Base-by-base conservation (phyloP, 2,888 invertebrate species). In the Lasioglossum calceatum region DNA sequence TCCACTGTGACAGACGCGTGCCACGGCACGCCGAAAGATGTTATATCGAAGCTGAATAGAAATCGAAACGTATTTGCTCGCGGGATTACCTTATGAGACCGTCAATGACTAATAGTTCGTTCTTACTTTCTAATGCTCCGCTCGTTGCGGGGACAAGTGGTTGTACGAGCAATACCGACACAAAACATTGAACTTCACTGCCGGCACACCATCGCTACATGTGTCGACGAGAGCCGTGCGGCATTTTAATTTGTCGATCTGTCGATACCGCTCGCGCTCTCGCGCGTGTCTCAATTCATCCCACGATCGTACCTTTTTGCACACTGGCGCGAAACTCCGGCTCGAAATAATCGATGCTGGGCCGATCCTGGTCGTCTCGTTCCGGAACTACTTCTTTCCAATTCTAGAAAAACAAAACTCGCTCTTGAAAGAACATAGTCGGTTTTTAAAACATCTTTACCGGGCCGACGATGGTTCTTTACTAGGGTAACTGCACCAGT, bases 191-290 rank as follows among this genome's bases (percentile, higher is more conserved):
- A 86, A 87, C 82, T 87, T 87, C 86, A 58, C 58, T 47, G 79
- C 36, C 50, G 67, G 0, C 27, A 70, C 79, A 73, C 61, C 73
- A 77, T 86, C 82, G 79, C 70, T 78, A 85, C 86, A 75, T 77
- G 86, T 81, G 61, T 70, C 81, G 39, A 27, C 70, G 70, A 19
- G 47, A 27, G 23, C 39, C 36, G 82, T 72, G 54, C 64, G 14
- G 86, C 78, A 87, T 87, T 86, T 87, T 86, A 87, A 87, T 87
- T 86, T 77, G 86, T 72, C 71, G n/a, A 36, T 32, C 79, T 54
- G 64, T 74, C 77, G 70, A 61, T 61, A 70, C 2, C n/a, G 47
- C 54, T 78, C 85, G 42, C 19, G 47, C 54, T 78, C 85, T 1
- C 32, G 42, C 12, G 47, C 61, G 58, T 61, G 12, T n/a, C 86